Base-by-base conservation (phyloP, 2,888 invertebrate species). In the Branchinecta sandiegonensis region DNA sequence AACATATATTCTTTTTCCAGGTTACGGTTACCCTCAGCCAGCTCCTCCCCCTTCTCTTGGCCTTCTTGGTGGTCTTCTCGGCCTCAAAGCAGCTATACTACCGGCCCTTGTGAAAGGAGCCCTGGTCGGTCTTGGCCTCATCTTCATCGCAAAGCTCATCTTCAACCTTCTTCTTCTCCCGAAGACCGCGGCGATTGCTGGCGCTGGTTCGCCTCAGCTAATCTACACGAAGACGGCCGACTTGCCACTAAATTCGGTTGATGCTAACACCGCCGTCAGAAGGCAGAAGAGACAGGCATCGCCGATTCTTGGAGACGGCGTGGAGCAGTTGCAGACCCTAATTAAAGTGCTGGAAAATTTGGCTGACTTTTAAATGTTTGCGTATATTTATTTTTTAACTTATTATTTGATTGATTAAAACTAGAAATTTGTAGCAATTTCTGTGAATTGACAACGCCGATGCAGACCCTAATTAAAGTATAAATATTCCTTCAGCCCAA, bases 211-310 rank as follows among this genome's bases (percentile, higher is more conserved):
- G 10, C 56, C 56, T 8, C 56, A 56, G 8, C n/a, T 17, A 10
- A 56, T 56, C n/a, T 56, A 14, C 8, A 17, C 56, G 56, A 56
- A 56, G 56, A 17, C 56, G 17, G 56, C 56, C 8, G 56, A 56
- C 14, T 14, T 17, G 17, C 56, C 56, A 17, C 56, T 56, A 56
- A 56, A 56, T 56, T 56, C 56, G 8, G 56, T 56, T 56, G 56
- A 56, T 10, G 56, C 56, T n/a, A 17, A 17, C 17, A 56, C 17
- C 17, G 17, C 37, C 37, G 37, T 37, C 37, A 4, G 37, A 5
- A 37, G 37, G 37, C 37, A 37, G 37, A 37, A 37, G 37, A 37
- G 37, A 37, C 3, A 37, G 37, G 37, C 37, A 37, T 37, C 37
- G 37, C 37, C 37, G 37, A 37, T 37, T 37, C 2, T 37, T 4